These are phyloP conservation scores for Melanostigma gelatinosum DNA, from an alignment of 2,113 vertebrate species.

Conservation along the genomic window DNA sequence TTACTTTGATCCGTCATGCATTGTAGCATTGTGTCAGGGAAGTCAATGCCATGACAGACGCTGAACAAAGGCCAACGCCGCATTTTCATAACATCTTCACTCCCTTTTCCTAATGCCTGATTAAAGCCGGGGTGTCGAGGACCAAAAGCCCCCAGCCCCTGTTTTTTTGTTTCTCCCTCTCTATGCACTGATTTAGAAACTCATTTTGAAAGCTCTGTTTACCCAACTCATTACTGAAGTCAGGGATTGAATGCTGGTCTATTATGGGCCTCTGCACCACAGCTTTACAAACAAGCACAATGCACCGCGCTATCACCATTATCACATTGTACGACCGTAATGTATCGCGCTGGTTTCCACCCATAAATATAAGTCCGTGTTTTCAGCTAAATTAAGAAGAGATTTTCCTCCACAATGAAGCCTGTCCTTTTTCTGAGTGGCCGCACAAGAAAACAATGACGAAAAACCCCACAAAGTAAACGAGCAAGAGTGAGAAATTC, in stretches of 20 bases:
- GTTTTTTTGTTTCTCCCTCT: slow-evolving; percentile 8
- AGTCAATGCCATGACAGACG: slow-evolving; percentile 88
- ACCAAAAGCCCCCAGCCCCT: slow-evolving; percentile 66
- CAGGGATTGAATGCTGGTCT: slow-evolving; percentile 70
- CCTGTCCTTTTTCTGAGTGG: slow-evolving; percentile 67
- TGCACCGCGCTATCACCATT: slow-evolving; percentile 69
- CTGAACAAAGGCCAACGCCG: slow-evolving; percentile 87
- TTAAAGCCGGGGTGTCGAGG: slow-evolving; percentile 85
- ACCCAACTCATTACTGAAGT: slow-evolving; percentile 79
- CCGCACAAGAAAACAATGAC: slow-evolving; percentile 65
- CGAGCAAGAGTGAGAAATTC: slow-evolving; percentile 72
- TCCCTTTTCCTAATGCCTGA: slow-evolving; percentile 86
- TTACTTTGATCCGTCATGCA: slow-evolving; percentile 96
- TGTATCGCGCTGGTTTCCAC: slow-evolving; percentile 67
- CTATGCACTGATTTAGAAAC: slow-evolving; percentile 74
- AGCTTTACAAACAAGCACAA: slow-evolving; percentile 81
- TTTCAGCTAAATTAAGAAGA: slow-evolving; percentile 81
- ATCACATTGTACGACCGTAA: slow-evolving; percentile 79
- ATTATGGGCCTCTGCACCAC: slow-evolving; percentile 73
- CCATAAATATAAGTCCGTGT: slow-evolving; percentile 74
- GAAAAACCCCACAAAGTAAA: slow-evolving; percentile 67
- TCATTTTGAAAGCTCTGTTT: slow-evolving; percentile 81
- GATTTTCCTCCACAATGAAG: slow-evolving; percentile 78
- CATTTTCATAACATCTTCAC: slow-evolving; percentile 88
- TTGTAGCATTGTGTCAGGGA: slow-evolving; percentile 90